Conservation (phyloP, 2,113 vertebrate genomes). For the Phrynosoma platyrhinos region DNA sequence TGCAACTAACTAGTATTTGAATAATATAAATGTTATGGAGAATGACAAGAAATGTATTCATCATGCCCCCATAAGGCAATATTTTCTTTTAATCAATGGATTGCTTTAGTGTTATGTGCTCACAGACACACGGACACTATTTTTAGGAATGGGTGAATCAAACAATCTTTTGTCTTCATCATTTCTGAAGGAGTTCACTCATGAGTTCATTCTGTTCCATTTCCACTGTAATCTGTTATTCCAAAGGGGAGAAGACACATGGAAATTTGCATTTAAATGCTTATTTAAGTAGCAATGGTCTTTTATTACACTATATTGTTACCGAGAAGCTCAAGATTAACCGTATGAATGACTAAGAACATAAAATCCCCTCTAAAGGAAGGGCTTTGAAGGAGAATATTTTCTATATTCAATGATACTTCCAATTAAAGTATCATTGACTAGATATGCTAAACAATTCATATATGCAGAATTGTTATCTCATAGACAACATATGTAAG, state of each 20-base stretch:
- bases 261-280: background rate
- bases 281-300: background rate
- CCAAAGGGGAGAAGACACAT: background rate
- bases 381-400: background rate
- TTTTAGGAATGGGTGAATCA: background rate
- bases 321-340: background rate
- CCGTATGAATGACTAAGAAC: background rate
- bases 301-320: background rate
- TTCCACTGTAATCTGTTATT: background rate
- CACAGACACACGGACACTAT: background rate
- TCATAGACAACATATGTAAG: background rate
- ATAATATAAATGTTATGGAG: background rate
- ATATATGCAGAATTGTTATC: background rate
- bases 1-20: too few relatives aligned
- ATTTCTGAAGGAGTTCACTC: background rate
- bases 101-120: background rate
- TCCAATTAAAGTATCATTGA: background rate
- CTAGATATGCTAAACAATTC: background rate
- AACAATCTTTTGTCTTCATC: background rate
- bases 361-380: background rate
- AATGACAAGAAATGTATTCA: background rate
- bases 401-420: background rate
- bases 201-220: background rate
- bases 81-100: background rate
- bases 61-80: background rate